Evolutionary conservation across 2,113 vertebrate genomes (phyloP), one percentile per base, ranked within the genome.

Genomic region (Casuarius casuarius): DNA sequence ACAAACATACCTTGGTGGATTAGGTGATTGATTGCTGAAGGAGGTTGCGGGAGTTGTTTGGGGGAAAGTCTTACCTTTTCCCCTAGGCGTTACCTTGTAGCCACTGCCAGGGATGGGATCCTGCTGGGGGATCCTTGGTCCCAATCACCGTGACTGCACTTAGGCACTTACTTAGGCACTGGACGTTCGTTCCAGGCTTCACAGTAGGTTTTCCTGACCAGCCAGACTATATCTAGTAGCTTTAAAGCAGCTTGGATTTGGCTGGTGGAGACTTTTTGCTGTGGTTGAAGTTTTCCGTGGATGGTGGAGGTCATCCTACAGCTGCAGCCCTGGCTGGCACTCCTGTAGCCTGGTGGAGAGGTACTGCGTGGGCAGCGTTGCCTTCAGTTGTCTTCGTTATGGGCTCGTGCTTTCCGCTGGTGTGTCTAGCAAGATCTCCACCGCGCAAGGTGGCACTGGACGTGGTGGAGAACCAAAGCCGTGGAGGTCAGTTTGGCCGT

Each of bases 321-420:
- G 35, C 42, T 42, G 33, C 19, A 29, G 7, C 20, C 76, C 10
- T 19, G 38, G 23, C 9, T 19, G 5, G 8, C 2, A 1, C 4
- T 8, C 46, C 62, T 2, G 4, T 52, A 71, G 18, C 5, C n/a
- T 4, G 1, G 10, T 31, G 38, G 48, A 75, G 70, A 42, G 6
- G 18, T 49, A 17, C 15, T 17, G 0, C 0, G 1, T 4, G 19
- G 42, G 9, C 15, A 49, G 18, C 23, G 22, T 83, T n/a, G 4
- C 1, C 44, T 86, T 86, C 67, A 21, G 8, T 33, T 31, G 31
- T 58, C 19, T 59, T 68, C 2, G 13, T 40, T 40, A 31, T 48
- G 28, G 68, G n/a, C 4, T 5, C 68, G 28, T 22, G 5, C 4
- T 72, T 84, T 48, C 31, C 72, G 10, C 44, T 72, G 26, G 4